Evolutionary conservation across 2,113 vertebrate species (phyloP).

Genomic region (Rhodinocichla rosea): DNA sequence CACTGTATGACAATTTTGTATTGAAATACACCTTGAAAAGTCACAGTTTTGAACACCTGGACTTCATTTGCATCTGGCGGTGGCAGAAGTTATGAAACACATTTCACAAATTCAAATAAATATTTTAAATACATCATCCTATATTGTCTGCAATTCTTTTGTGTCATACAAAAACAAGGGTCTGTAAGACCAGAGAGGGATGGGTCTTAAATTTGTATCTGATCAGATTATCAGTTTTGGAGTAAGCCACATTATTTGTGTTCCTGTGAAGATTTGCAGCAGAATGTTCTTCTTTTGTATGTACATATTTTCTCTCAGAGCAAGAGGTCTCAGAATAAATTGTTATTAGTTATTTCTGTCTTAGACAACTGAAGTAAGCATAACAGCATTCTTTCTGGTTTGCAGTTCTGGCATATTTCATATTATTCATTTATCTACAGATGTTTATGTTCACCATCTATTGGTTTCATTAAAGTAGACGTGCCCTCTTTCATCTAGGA

Average conservation of each 20-base stretch:
- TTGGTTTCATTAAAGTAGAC: background rate
- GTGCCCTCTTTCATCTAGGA: background rate
- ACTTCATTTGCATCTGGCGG: background rate
- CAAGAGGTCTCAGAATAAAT: background rate
- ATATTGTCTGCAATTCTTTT: background rate
- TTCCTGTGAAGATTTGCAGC: background rate
- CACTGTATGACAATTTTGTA: background rate
- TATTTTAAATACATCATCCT: background rate
- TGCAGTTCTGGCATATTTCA: background rate
- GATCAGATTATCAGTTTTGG: background rate
- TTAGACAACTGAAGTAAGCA: background rate
- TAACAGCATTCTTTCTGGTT: background rate
- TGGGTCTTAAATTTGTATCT: background rate
- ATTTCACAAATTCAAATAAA: background rate
- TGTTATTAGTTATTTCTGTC: background rate
- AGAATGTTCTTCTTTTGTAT: background rate
- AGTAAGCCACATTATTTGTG: background rate
- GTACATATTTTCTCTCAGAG: background rate
- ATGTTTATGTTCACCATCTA: background rate
- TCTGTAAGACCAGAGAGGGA: background rate
- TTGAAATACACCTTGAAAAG: background rate
- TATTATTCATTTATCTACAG: background rate
- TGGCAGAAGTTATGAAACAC: background rate
- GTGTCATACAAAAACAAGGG: background rate
- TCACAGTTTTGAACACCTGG: background rate